phyloP scores from a whole-genome alignment of 2,888 invertebrate species.

The Aphrophora alni region DNA sequence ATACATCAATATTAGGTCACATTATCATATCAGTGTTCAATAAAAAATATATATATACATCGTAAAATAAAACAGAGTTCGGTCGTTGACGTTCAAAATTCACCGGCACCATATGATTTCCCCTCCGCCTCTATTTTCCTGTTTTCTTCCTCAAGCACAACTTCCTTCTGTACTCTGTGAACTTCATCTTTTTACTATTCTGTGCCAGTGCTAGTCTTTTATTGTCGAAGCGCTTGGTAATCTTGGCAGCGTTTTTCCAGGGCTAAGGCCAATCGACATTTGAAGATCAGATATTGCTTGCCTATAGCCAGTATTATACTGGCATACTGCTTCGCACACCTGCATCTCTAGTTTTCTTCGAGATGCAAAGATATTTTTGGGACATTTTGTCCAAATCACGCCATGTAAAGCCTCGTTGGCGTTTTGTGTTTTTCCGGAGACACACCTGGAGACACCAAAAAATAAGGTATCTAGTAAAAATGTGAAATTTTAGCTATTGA shows the following conservation, averaged over 20 bases:
- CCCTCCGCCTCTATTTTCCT: constrained; percentile 10
- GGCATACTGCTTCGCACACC: constrained; percentile 7
- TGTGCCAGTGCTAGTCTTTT: no score
- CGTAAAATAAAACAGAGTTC: no score
- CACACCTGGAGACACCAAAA: no score
- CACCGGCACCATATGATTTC: constrained; percentile 11
- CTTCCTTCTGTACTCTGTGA: constrained; percentile 13
- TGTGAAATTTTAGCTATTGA: no score
- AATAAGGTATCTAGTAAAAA: no score
- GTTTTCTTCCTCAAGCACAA: constrained; percentile 13
- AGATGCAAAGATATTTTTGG: constrained; percentile 14
- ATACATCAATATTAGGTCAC: no score
- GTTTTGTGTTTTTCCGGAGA: not conserved
- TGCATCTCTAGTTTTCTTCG: constrained; percentile 14
- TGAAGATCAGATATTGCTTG: not conserved
- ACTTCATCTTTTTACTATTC: constrained; percentile 13
- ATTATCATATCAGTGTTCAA: no score
- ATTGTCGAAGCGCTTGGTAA: no score
- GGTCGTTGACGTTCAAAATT: no score
- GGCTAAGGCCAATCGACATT: not conserved
- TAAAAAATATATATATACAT: no score
- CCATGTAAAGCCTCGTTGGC: not conserved
- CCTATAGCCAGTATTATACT: constrained; percentile 17
- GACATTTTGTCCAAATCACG: no score
- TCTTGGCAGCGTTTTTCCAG: not conserved